Evolutionary conservation across 2,888 invertebrate genomes (phyloP).

Genomic region (Noctua pronuba): DNA sequence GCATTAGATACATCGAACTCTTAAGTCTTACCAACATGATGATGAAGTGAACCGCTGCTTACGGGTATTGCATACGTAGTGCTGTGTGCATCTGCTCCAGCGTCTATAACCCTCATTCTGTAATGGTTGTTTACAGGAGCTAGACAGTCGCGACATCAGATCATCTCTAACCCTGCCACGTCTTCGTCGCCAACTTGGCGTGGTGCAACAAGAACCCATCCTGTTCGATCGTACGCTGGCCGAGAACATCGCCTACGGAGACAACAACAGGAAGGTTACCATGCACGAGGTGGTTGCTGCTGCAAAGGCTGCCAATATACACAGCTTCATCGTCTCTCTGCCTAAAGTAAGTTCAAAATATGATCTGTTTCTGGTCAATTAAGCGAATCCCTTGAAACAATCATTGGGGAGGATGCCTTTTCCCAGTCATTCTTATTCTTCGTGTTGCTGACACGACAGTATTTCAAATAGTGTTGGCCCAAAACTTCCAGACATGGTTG

Average conservation of each 20-base stretch:
- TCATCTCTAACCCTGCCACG: conserved; percentile 91
- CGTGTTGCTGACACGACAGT: background rate
- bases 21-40: background rate
- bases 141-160: conserved; percentile 90
- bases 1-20: background rate
- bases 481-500: background rate
- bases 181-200: conserved; percentile 93
- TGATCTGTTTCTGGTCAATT: too few relatives aligned
- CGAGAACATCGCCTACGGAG: conserved; percentile 97
- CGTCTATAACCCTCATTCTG: background rate
- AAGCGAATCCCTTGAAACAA: background rate
- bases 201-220: conserved; percentile 96
- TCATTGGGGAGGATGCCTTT: background rate
- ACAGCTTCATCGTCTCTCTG: conserved; percentile 93
- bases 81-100: background rate
- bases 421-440: background rate
- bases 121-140: conserved; percentile 72
- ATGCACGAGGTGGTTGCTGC: conserved; percentile 94
- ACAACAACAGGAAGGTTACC: conserved; percentile 92
- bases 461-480: background rate
- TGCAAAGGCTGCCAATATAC: conserved; percentile 94
- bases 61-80: background rate
- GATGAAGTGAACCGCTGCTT: background rate
- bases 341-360: conserved; percentile 89
- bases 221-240: conserved; percentile 95